Percentiles rank a stretch among this genome's conserved stretches.
Evolutionary conservation across 2,797 vertebrate species (phyloP).

Genomic region (Acanthurus tractus): DNA sequence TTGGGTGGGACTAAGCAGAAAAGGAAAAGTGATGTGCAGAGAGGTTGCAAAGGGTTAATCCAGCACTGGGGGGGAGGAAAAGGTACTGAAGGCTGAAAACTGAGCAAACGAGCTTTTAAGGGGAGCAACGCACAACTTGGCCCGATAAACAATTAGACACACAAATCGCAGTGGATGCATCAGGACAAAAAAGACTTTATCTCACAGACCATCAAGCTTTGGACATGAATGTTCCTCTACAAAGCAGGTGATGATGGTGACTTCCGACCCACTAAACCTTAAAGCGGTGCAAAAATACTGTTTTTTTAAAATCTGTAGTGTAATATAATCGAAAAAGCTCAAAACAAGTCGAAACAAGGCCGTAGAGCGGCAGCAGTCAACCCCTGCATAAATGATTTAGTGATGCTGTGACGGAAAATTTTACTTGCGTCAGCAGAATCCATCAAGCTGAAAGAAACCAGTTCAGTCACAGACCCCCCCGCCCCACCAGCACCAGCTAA

Average conservation of each 20-base stretch:
- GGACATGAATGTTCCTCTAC: neutral
- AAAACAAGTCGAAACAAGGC: neutral
- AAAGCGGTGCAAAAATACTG: neutral
- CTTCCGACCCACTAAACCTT: constrained; percentile 1
- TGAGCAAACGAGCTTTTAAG: constrained; percentile 36
- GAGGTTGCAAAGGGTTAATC: constrained; percentile 31
- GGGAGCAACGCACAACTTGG: constrained; percentile 23
- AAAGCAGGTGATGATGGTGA: constrained; percentile 1
- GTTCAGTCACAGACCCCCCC: neutral
- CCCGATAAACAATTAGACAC: constrained; percentile 1
- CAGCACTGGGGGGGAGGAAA: constrained; percentile 10
- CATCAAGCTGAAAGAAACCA: constrained; percentile 58
- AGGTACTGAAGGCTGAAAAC: constrained; percentile 29
- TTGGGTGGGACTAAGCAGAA: neutral
- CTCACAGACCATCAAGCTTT: constrained; percentile 6
- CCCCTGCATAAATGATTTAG: constrained; percentile 64
- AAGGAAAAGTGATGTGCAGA: constrained; percentile 1
- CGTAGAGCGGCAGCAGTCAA: constrained; percentile 25
- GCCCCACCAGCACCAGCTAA: neutral
- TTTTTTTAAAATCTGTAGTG: neutral
- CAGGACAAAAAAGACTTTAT: neutral
- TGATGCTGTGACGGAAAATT: constrained; percentile 60
- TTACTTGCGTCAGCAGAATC: constrained; percentile 80
- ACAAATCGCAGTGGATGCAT: constrained; percentile 15
- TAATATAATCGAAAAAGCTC: neutral